Conservation (phyloP, 2,113 vertebrate genomes). For the Elanus axillaris region DNA sequence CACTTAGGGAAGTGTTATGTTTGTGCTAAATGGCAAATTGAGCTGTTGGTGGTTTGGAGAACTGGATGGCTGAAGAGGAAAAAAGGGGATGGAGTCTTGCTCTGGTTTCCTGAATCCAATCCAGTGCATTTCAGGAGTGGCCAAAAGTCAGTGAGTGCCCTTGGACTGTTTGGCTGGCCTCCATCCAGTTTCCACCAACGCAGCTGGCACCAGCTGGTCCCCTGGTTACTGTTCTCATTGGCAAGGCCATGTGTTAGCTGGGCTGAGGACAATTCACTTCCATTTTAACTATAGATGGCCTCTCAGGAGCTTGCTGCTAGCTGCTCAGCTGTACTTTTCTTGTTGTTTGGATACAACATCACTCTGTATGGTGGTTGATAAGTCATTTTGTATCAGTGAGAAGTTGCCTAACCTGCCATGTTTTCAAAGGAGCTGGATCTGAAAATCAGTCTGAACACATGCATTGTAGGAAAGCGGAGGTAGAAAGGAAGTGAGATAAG, state of each 20-base stretch:
- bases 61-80: background rate
- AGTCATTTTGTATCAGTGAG: background rate
- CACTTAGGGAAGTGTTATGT: background rate
- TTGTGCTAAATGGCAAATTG: background rate
- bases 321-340: background rate
- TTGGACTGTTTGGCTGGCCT: background rate
- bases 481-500: background rate
- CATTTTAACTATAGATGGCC: background rate
- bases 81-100: background rate
- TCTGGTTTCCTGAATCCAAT: background rate
- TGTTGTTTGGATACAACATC: background rate
- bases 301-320: background rate
- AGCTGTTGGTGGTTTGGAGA: background rate
- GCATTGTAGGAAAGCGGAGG: background rate
- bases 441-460: background rate
- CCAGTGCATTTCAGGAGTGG: background rate
- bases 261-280: background rate
- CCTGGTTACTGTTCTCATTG: background rate
- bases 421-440: background rate
- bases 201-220: background rate
- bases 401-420: background rate
- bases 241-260: background rate
- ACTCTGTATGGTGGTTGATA: background rate
- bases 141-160: background rate
- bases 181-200: background rate